Conservation (phyloP, 2,888 invertebrate species). For the Ctena decussata region DNA sequence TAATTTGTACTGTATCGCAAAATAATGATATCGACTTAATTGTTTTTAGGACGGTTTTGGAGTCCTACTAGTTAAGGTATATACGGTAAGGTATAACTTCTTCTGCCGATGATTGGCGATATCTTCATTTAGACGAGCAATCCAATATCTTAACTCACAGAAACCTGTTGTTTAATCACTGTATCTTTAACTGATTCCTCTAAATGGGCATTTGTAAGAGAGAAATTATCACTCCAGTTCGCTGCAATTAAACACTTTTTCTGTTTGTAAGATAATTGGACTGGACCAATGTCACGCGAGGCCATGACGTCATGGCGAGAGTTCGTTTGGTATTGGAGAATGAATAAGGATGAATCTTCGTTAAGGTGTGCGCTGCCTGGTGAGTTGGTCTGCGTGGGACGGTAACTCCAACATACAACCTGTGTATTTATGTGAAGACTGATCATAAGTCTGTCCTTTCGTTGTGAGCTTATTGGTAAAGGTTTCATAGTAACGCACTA, state of each 20-base stretch:
- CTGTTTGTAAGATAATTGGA: neutral
- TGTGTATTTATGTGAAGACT: neutral
- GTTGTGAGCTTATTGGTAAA: neutral
- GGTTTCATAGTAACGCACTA: too few relatives aligned
- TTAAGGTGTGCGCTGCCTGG: neutral
- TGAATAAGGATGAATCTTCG: neutral
- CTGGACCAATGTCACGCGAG: constrained; percentile 6
- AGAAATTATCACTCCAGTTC: constrained; percentile 1
- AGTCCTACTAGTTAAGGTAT: too few relatives aligned
- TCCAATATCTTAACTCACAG: neutral
- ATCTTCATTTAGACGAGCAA: neutral
- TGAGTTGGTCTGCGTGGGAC: constrained; percentile 1
- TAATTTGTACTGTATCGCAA: too few relatives aligned
- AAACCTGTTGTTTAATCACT: neutral
- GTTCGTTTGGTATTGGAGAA: constrained; percentile 10
- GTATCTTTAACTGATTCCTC: constrained; percentile 8
- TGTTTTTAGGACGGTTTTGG: too few relatives aligned
- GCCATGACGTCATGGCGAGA: constrained; percentile 3
- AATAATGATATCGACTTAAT: too few relatives aligned
- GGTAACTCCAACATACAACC: neutral
- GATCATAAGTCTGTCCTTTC: neutral
- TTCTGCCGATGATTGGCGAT: neutral
- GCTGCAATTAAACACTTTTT: neutral
- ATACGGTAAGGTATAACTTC: neutral
- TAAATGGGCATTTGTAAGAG: constrained; percentile 12